Conservation (phyloP, 2,113 vertebrate species). For the Pachypanchax playfairii region DNA sequence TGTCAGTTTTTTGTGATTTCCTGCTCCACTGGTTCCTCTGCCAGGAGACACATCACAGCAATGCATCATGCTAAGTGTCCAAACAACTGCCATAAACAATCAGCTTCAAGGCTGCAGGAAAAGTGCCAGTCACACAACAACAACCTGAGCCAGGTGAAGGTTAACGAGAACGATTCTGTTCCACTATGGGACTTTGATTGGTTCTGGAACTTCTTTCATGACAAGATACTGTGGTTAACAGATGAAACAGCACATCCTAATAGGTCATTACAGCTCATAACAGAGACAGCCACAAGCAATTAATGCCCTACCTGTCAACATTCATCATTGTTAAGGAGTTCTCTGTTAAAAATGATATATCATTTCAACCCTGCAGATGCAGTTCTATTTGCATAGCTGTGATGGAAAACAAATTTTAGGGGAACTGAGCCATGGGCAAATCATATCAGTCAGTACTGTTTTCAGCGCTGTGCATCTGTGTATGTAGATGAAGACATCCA, state of each 20-base stretch:
- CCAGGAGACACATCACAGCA: constrained; percentile 23
- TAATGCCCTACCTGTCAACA: constrained; percentile 33
- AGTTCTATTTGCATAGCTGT: constrained; percentile 16
- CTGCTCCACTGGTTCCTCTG: background rate
- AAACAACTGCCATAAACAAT: constrained; percentile 35
- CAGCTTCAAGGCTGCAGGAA: constrained; percentile 32
- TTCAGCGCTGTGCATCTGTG: constrained; percentile 12
- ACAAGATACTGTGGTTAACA: constrained; percentile 6
- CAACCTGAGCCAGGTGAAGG: constrained; percentile 10
- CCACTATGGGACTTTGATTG: constrained; percentile 2
- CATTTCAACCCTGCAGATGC: constrained; percentile 25
- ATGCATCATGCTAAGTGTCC: constrained; percentile 32
- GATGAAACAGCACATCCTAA: constrained; percentile 18
- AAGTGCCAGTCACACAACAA: background rate
- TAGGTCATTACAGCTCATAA: constrained; percentile 35
- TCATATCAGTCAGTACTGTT: constrained; percentile 27
- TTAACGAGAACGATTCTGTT: background rate
- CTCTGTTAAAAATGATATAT: constrained; percentile 50
- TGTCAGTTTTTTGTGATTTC: constrained; percentile 5
- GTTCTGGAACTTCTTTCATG: too few species aligned
- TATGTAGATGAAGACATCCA: background rate
- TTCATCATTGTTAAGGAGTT: constrained; percentile 39
- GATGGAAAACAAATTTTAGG: constrained; percentile 41
- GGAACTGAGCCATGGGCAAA: constrained; percentile 31
- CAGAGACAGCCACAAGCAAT: constrained; percentile 34